phyloP scores from a whole-genome alignment of 2,797 vertebrate species.

The Myotis findleyi region DNA sequence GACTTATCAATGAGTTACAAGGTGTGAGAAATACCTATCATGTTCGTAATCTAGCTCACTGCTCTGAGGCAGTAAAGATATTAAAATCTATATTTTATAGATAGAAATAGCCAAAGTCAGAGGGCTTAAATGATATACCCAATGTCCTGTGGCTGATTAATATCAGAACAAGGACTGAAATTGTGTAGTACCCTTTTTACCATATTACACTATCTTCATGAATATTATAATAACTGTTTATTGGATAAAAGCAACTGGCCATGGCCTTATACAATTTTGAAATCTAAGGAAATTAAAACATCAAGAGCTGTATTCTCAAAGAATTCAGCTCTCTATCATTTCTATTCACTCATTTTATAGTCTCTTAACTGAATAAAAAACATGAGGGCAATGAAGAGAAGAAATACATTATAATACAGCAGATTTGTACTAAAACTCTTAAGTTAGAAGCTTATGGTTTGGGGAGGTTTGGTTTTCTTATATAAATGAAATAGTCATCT shows the following conservation, averaged over 20 bases:
- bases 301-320: not conserved
- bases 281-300: constrained; percentile 45
- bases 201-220: not conserved
- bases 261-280: not conserved
- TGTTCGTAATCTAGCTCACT: not conserved
- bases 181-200: not conserved
- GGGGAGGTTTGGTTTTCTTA: constrained; percentile 29
- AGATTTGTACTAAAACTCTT: constrained; percentile 19
- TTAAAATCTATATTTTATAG: constrained; percentile 5
- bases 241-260: constrained; percentile 36
- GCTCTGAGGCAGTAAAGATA: not conserved
- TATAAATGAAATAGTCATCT: not conserved
- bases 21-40: not conserved
- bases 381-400: not conserved
- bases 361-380: constrained; percentile 31
- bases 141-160: constrained; percentile 3
- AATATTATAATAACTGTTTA: not conserved
- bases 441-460: constrained; percentile 27
- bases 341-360: constrained; percentile 7
- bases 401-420: constrained; percentile 11
- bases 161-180: not conserved
- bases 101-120: constrained; percentile 31
- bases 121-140: constrained; percentile 6
- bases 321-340: not conserved
- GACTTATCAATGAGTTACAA: not conserved